phyloP scores from a whole-genome alignment of 2,797 vertebrate genomes.

The Enteromius viviparus region DNA sequence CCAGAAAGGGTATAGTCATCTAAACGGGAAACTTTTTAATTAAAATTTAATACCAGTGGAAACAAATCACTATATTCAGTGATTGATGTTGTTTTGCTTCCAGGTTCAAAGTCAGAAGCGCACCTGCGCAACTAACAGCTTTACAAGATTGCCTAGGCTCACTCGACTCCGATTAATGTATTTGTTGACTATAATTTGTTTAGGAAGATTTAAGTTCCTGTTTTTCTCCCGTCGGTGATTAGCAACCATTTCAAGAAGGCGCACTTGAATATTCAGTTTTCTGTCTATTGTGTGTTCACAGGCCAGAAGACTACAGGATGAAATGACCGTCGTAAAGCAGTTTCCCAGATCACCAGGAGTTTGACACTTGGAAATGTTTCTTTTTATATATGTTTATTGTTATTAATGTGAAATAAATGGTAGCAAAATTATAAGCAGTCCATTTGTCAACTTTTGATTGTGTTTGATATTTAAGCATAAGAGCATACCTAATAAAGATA shows the following conservation, averaged over 20 bases:
- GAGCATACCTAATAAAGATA: background rate
- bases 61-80: background rate
- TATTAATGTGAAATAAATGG: conserved; percentile 46
- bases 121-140: background rate
- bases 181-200: background rate
- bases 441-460: background rate
- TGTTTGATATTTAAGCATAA: background rate
- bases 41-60: background rate
- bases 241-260: background rate
- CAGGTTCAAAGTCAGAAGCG: background rate
- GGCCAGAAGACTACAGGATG: conserved; percentile 79
- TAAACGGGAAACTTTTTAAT: background rate
- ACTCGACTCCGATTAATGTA: background rate
- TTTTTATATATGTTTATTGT: conserved; percentile 22
- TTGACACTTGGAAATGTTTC: background rate
- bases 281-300: conserved; percentile 65
- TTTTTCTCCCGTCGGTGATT: background rate
- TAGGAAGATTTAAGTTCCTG: background rate
- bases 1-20: background rate
- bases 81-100: background rate
- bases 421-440: background rate
- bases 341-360: conserved; percentile 7
- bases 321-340: conserved; percentile 67
- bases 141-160: background rate
- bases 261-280: background rate